Evolutionary conservation across 2,113 vertebrate species (phyloP).

Genomic region (Phalacrocorax pelagicus): DNA sequence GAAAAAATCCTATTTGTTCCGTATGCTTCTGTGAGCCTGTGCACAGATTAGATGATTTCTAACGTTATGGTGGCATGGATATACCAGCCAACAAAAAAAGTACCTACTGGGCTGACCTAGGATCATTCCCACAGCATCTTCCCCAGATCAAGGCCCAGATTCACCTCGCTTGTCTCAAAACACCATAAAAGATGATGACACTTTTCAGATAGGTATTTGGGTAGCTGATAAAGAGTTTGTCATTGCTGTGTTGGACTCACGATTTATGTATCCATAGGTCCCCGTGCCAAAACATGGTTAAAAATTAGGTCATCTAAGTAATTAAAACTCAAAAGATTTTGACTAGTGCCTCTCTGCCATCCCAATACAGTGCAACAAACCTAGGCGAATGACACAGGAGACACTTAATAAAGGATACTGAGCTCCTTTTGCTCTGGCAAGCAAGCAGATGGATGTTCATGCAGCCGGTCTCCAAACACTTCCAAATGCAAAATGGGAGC

Average conservation of each 20-base stretch:
- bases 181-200: neutral
- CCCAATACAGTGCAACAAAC: neutral
- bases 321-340: neutral
- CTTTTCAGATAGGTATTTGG: neutral
- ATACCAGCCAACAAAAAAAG: neutral
- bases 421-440: neutral
- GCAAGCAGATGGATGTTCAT: neutral
- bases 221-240: neutral
- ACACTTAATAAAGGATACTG: neutral
- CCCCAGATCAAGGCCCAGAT: neutral
- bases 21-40: neutral
- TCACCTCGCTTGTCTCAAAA: neutral
- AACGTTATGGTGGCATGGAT: neutral
- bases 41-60: neutral
- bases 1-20: neutral
- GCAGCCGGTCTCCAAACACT: neutral
- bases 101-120: neutral
- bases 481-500: conserved; percentile 9
- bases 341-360: neutral
- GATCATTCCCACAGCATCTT: neutral
- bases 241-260: neutral
- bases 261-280: neutral
- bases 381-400: neutral
- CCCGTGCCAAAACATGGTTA: neutral
- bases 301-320: neutral